phyloP scores from a whole-genome alignment of 2,113 vertebrate species.

The Ageneiosus marmoratus region DNA sequence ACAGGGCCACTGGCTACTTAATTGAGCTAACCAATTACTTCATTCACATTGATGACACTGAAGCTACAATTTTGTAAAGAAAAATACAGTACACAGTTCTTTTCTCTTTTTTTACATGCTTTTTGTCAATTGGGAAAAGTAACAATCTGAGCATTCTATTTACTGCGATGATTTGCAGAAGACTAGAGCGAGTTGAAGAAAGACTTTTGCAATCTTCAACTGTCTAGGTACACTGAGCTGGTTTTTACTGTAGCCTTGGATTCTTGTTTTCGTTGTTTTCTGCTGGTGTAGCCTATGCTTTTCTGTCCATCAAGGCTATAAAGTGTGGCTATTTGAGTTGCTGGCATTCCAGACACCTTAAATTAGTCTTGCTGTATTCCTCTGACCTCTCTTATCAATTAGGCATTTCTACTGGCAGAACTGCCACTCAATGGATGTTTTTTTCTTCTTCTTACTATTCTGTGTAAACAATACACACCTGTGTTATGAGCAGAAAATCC shows the following conservation, averaged over 20 bases:
- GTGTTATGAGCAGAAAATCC: background rate
- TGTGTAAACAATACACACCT: background rate
- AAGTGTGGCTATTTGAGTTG: background rate
- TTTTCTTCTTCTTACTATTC: background rate
- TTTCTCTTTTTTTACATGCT: background rate
- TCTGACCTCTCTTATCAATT: background rate
- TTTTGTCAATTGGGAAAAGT: background rate
- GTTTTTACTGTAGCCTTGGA: background rate
- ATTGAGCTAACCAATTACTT: conserved; percentile 1
- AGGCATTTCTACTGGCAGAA: background rate
- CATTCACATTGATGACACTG: background rate
- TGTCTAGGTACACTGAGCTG: background rate
- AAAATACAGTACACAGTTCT: background rate
- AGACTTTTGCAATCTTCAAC: background rate
- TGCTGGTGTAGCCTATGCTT: background rate
- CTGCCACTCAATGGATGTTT: background rate
- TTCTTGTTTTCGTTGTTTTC: background rate
- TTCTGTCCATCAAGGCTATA: background rate
- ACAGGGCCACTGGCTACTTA: background rate
- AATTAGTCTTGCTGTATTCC: background rate
- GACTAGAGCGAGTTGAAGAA: background rate
- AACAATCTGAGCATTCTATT: background rate
- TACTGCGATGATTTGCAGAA: background rate
- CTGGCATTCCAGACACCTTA: background rate
- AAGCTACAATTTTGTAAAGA: background rate